Base-by-base conservation (phyloP, 2,797 vertebrate species). In the Gymnoscopelus microlampas region DNA sequence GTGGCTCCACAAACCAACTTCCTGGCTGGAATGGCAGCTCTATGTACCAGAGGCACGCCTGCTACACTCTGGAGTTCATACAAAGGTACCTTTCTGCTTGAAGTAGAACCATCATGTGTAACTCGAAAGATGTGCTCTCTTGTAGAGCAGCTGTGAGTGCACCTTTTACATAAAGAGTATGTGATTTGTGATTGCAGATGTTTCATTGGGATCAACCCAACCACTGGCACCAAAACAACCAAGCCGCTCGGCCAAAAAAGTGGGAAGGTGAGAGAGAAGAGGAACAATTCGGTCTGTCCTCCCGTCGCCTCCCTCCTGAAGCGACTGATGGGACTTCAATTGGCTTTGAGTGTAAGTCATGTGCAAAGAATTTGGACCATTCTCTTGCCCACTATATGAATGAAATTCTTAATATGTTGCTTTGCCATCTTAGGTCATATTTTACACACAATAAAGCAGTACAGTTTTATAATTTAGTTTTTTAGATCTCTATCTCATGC, bases 1-100 rank as follows among this genome's bases (percentile, higher is more conserved):
- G 56, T 58, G 56, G 23, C 56, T 58, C 56, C 56, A 29, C 56
- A 58, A 29, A 24, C 56, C 56, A 29, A 29, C 24, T 58, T 58
- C 26, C 23, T 58, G 56, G 56, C 56, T 12, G 56, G 56, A 32
- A 32, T 32, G 29, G 56, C 23, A 29, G 26, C 12, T 58, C 5
- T 32, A 32, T 32, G 23, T 58, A 58, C 56, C 23, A 58, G 56
- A 26, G 5, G 10, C 24, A 58, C 26, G 24, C 56, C 26, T 58
- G 10, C 10, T 58, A 24, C 56, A 58, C 56, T 32, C 7, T 58
- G 56, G 56, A 29, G 26, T 57, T 57, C 55, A 57, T 57, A 29
- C 55, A 57, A 57, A 4, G 56, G 56, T 29, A 29, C 13, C 10
- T 58, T 10, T 58, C 10, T n/a, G 11, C n/a, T 26, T 32, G 29